Percentiles rank a stretch among this genome's conserved stretches.
Conservation (phyloP, 2,888 invertebrate genomes). For the Lepidonotus clava region DNA sequence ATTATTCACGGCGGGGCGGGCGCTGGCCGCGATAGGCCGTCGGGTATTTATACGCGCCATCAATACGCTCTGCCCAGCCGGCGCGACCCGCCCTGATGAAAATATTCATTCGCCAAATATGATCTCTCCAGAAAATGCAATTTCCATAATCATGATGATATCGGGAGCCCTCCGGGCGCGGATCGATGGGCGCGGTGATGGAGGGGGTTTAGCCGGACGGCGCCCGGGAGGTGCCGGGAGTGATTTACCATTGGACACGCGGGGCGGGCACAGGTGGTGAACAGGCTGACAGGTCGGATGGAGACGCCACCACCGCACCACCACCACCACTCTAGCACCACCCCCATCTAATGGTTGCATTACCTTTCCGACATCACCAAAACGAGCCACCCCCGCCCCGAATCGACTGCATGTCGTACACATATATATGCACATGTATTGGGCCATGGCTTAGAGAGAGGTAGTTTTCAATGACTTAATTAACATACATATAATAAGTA, state of each 20-base stretch:
- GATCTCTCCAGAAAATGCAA: slow-evolving; percentile 49
- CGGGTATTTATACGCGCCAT: slow-evolving; percentile 22
- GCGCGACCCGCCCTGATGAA: neutral
- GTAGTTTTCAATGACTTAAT: no score
- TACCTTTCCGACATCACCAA: no score
- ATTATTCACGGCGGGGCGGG: slow-evolving; percentile 19
- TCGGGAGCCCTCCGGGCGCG: neutral
- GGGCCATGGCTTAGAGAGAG: no score
- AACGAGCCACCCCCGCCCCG: no score
- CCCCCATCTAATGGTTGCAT: no score
- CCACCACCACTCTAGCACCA: no score
- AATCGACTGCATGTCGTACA: no score
- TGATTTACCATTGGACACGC: neutral
- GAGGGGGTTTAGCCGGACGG: neutral
- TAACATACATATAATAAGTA: no score
- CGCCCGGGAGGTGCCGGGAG: neutral
- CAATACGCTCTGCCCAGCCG: neutral
- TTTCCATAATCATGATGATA: slow-evolving; percentile 54
- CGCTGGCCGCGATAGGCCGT: slow-evolving; percentile 6
- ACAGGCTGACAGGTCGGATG: neutral
- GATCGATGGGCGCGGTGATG: slow-evolving; percentile 29
- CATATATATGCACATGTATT: no score
- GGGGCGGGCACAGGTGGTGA: neutral
- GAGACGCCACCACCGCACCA: no score
- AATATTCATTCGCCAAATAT: slow-evolving; percentile 53